Evolutionary conservation across 2,888 invertebrate species (phyloP), one percentile per base, ranked within the genome.

Genomic region (Macrosoma leucophasiata): DNA sequence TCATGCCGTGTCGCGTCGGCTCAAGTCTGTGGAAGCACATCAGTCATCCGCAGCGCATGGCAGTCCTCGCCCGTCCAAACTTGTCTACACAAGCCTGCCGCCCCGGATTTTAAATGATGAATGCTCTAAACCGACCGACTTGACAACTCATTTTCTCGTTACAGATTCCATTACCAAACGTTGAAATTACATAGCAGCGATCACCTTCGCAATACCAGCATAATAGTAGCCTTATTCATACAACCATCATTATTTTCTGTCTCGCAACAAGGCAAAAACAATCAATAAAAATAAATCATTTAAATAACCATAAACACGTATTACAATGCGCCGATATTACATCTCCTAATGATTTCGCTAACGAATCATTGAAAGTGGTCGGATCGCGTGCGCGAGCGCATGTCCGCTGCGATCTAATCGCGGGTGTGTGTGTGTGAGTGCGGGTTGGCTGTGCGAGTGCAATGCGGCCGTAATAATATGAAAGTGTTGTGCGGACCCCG

Each of bases 281-380:
- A 84, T 82, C 81, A 84, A 84, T 84, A 84, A 82, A 82, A 82
- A 84, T 84, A 82, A 81, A 84, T 82, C 82, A 84, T 84, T 84
- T 82, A 81, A 82, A 84, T 82, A 81, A 79, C 77, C 76, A 81
- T 82, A 82, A 84, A 82, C 82, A 78, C 75, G 74, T 72, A 77
- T 70, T 78, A 82, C 82, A 84, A 81, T 81, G 72, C 74, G 67
- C 71, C 74, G 70, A 70, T 75, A 82, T 79, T 82, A 81, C 81
- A 81, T 82, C 81, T 81, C 73, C 77, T 84, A 84, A 84, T 82
- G 82, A 82, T 81, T 84, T 79, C 70, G 82, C 82, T 84, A 84
- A 84, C 82, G 82, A 84, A 82, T 81, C 79, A 84, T 82, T 81
- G 82, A 82, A 79, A 81, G 82, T 81, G 73, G 75, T 74, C 57